A percentile compares a stretch with the other conserved stretches of the same genome.
Conservation (phyloP, 2,888 invertebrate species). For the Drosophila eohydei region DNA sequence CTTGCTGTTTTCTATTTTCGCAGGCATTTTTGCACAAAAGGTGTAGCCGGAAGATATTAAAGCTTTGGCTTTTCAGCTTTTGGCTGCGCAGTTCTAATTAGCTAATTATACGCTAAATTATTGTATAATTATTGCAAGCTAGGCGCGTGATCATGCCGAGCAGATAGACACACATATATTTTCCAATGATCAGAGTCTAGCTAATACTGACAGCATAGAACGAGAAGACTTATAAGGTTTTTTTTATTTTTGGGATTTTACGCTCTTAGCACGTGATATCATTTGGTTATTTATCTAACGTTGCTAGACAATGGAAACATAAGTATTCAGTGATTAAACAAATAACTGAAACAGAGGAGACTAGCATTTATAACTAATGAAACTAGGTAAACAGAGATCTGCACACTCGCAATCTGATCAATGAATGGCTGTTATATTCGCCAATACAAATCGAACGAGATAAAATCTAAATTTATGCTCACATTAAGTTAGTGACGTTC, state of each 20-base stretch:
- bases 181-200: conserved; percentile 10
- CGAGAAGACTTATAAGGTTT: background rate
- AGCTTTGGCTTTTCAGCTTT: conserved; percentile 54
- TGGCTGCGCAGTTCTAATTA: conserved; percentile 78
- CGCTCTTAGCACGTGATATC: conserved; percentile 1
- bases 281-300: conserved; percentile 7
- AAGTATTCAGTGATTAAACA: conserved; percentile 31
- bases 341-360: conserved; percentile 34
- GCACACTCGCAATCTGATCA: conserved; percentile 13
- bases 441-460: conserved; percentile 60
- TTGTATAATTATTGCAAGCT: conserved; percentile 78
- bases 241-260: conserved; percentile 12
- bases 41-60: conserved; percentile 81
- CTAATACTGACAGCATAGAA: background rate
- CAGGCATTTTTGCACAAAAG: conserved; percentile 77
- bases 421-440: conserved; percentile 22
- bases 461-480: conserved; percentile 69
- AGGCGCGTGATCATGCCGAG: conserved; percentile 58
- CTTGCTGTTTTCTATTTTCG: conserved; percentile 77
- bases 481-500: conserved; percentile 39
- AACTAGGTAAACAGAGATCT: conserved; percentile 33
- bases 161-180: conserved; percentile 49
- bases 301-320: conserved; percentile 36
- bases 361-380: conserved; percentile 44
- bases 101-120: conserved; percentile 82